A percentile compares a stretch with the other conserved stretches of the same genome.
Evolutionary conservation across 2,113 vertebrate species (phyloP).

Genomic region (Sialia sialis): DNA sequence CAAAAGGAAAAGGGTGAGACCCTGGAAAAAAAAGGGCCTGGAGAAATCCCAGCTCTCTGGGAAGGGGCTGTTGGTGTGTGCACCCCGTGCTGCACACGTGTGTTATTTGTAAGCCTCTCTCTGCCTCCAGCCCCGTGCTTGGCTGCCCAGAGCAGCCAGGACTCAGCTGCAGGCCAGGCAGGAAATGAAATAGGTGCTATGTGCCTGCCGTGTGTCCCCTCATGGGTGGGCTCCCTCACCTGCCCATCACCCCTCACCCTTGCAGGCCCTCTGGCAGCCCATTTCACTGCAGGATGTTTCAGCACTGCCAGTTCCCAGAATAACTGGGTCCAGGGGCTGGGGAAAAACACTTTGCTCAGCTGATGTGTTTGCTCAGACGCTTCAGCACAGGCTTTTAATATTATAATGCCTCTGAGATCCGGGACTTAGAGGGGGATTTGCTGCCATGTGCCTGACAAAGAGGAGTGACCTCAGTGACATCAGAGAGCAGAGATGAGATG

Average conservation of each 20-base stretch:
- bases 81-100: rapidly evolving
- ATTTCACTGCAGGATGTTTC: not conserved
- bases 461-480: constrained; percentile 43
- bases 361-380: not conserved
- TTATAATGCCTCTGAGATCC: constrained; percentile 32
- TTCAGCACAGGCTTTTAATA: constrained; percentile 37
- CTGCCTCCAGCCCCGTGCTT: not conserved
- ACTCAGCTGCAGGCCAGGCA: not conserved
- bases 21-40: not conserved
- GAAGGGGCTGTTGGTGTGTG: not conserved
- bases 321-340: not conserved
- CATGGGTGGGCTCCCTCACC: constrained; percentile 4
- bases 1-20: not conserved
- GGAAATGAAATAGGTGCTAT: constrained; percentile 14
- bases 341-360: not conserved
- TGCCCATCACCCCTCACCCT: not conserved
- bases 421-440: constrained; percentile 44
- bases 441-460: constrained; percentile 60
- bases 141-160: not conserved
- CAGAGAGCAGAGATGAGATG: not conserved
- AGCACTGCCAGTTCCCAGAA: not conserved
- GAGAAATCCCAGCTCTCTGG: not conserved
- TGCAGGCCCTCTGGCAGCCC: not conserved
- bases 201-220: not conserved
- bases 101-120: not conserved